These are phyloP conservation scores for Arion vulgaris DNA, from an alignment of 1,140 invertebrate species.

Conservation along the genomic window DNA sequence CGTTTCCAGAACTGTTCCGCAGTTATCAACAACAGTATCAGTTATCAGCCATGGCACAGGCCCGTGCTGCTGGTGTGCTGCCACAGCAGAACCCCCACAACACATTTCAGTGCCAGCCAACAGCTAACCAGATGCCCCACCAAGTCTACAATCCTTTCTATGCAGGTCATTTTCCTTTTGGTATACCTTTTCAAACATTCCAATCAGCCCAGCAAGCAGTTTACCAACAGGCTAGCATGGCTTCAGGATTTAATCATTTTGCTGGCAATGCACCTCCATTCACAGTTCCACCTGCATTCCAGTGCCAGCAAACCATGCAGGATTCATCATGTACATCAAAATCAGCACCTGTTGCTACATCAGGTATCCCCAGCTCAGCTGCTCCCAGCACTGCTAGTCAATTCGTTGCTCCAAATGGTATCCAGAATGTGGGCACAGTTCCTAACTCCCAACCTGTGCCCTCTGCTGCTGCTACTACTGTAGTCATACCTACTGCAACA, in stretches of 20 bases:
- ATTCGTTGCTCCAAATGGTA: neutral
- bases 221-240: conserved; percentile 15
- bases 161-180: conserved; percentile 6
- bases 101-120: neutral
- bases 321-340: neutral
- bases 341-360: neutral
- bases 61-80: neutral
- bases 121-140: neutral
- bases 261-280: neutral
- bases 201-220: conserved; percentile 22
- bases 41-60: neutral
- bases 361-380: neutral
- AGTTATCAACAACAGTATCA: conserved; percentile 7
- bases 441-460: neutral
- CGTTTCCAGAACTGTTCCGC: neutral
- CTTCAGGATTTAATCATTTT: neutral
- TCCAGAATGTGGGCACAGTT: neutral
- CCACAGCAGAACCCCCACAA: neutral
- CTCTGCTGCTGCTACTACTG: neutral
- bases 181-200: conserved; percentile 30
- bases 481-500: neutral
- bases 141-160: conserved; percentile 14
- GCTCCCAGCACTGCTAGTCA: neutral
- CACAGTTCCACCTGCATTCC: neutral
- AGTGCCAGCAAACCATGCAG: neutral